Evolutionary conservation across 2,888 invertebrate genomes (phyloP), one percentile per base, ranked within the genome.

Genomic region (Melipona bicolor): DNA sequence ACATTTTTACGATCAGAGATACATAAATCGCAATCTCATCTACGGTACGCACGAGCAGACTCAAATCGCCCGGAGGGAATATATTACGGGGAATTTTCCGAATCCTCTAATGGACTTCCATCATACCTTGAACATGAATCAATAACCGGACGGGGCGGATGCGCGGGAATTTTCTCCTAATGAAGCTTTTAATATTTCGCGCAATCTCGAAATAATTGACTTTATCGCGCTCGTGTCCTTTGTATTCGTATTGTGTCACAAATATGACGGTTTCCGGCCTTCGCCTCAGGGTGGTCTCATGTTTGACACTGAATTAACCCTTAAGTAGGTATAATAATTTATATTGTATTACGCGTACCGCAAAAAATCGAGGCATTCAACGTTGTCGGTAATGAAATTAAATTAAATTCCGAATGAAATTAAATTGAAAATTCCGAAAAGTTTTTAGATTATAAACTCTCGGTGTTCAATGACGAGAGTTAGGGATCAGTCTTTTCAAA

Each of bases 11-110:
- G n/a, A 73, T 43, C 36, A 27, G 36, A 52, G 43, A 77, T 64
- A 49, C 77, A 64, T 56, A 56, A 69, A 79, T 79, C 77, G 69
- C 62, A 27, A 77, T 70, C 52, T 71, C 77, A 17, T 77, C 70
- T n/a, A 24, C 21, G 64, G 13, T 21, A 71, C 64, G 62, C 54
- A 64, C 64, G 77, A 69, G 62, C 77, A 62, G n/a, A 69, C 77
- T 43, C 50, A 62, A 77, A 76, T 62, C 62, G 27, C 54, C 54
- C 62, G 21, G 27, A 9, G 61, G 49, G 56, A 64, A 70, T 70
- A 59, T 62, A 77, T 71, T 65, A 59, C 27, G 36, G 27, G 65
- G 27, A 71, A 78, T 80, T 80, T 71, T 65, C 49, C 36, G 54
- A 70, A 69, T 65, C 52, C 64, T 21, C 70, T 70, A 77, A 77